Base-by-base conservation (phyloP, 1,140 invertebrate species). In the Carcinoscorpius rotundicauda region DNA sequence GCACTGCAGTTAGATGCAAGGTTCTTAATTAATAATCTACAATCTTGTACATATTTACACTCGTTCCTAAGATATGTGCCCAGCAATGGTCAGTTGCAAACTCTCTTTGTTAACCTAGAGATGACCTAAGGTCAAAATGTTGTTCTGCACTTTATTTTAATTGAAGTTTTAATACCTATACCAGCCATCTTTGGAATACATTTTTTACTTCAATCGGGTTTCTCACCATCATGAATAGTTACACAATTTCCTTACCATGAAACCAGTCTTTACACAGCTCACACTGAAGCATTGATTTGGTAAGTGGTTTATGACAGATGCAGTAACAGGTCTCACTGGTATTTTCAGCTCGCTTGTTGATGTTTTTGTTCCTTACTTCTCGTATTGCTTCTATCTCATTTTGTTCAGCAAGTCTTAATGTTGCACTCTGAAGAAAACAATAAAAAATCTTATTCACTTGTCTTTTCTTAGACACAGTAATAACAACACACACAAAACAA, bases 241-340 rank as follows among this genome's bases (percentile, higher is more conserved):
- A 55, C 6, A 55, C 3, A 55, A 55, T 55, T 55, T 6, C 53
- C 75, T 73, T 69, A 80, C 80, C 72, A 73, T 97, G 93, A 74
- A 93, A 97, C 86, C 88, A 93, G 77, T 97, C 93, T 73, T 89
- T 89, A 77, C 94, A 97, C 9, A 97, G 79, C 72, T 94, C 90
- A 76, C 94, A 97, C 74, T 93, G 88, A 69, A 91, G 82, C 93
- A 96, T 95, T 10, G 87, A 78, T 4, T 86, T 88, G 63, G 86
- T 73, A 49, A 73, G 73, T 82, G 81, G 76, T 72, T 86, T 86
- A 65, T 83, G 81, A 75, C 88, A 91, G 51, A 86, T 73, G 76
- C 89, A 91, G 76, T 85, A 89, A 6, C 81, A 82, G 5, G 74
- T 74, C 58, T 79, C 76, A 5, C 68, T 72, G 11, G 66, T 68